phyloP scores from a whole-genome alignment of 2,797 vertebrate genomes.

The Chrysocyon brachyurus region DNA sequence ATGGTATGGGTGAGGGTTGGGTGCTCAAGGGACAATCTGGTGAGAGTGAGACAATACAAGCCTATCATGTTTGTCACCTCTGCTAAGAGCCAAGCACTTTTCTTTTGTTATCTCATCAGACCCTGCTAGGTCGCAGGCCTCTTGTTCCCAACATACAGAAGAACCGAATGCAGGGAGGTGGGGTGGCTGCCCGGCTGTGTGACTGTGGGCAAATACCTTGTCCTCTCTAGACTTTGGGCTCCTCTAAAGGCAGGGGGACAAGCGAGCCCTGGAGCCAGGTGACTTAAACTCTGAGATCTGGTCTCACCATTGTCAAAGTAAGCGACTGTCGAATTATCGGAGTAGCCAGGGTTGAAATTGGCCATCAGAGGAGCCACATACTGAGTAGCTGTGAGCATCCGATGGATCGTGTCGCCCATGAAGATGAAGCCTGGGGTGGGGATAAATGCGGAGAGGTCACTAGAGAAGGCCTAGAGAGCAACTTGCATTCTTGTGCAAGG shows the following conservation, averaged over 20 bases:
- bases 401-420: slow-evolving; percentile 95
- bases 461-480: neutral
- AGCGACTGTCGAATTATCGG: slow-evolving; percentile 94
- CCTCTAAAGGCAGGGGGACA: neutral
- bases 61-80: neutral
- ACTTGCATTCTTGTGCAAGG: neutral
- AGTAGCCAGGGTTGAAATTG: slow-evolving; percentile 98
- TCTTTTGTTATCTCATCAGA: neutral
- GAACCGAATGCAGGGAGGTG: neutral
- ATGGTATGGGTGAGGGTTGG: neutral
- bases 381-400: slow-evolving; percentile 98
- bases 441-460: neutral
- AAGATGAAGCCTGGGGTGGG: slow-evolving; percentile 95
- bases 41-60: neutral
- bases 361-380: slow-evolving; percentile 98
- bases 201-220: neutral
- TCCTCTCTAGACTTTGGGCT: neutral
- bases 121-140: neutral
- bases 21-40: neutral
- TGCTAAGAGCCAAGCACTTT: neutral
- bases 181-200: neutral
- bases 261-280: neutral
- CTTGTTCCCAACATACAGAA: neutral
- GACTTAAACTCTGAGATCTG: neutral
- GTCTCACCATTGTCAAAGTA: slow-evolving; percentile 96